A percentile compares a stretch with the other conserved stretches of the same genome.
Conservation (phyloP, 2,797 vertebrate species). For the Crocidura indochinensis region DNA sequence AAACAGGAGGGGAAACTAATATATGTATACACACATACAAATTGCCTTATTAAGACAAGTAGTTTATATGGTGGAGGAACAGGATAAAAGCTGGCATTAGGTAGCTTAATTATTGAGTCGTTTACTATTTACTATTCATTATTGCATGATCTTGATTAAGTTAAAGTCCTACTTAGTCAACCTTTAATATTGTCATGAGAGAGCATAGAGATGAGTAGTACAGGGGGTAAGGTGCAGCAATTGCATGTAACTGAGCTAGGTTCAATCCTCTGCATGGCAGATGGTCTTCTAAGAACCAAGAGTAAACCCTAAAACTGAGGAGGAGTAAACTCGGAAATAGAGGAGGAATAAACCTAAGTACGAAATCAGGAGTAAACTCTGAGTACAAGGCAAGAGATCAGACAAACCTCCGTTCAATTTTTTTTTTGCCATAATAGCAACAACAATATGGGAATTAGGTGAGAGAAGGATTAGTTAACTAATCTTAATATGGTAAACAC, state of each 20-base stretch:
- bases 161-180: slow-evolving; percentile 1
- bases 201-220: no score
- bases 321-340: no score
- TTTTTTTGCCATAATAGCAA: neutral
- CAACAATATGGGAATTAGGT: slow-evolving; percentile 8
- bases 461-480: slow-evolving; percentile 3
- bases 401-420: no score
- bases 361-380: no score
- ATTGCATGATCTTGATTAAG: slow-evolving; percentile 36
- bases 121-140: slow-evolving; percentile 37
- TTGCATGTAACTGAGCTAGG: no score
- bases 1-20: slow-evolving; percentile 24
- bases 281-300: no score
- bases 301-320: no score
- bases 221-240: no score
- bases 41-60: neutral
- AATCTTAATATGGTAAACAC: neutral
- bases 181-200: neutral
- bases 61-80: neutral
- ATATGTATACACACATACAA: no score
- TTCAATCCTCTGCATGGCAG: no score
- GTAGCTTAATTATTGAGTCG: slow-evolving; percentile 11
- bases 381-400: no score
- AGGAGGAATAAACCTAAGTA: no score
- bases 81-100: neutral